phyloP scores from a whole-genome alignment of 2,797 vertebrate species.

The Naso thynnoides region DNA sequence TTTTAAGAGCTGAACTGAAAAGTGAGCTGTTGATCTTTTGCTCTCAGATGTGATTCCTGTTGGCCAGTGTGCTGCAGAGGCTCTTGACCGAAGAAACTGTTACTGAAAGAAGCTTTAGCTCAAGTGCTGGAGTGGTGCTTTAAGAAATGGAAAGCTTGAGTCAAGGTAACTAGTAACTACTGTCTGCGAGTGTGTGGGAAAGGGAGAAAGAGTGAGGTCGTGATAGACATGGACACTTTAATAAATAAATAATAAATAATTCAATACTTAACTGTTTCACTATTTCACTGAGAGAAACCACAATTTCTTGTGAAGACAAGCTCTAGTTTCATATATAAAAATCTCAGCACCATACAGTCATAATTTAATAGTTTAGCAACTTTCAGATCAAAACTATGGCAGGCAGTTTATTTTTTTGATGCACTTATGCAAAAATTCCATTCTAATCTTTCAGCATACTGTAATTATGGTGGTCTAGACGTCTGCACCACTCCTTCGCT shows the following conservation, averaged over 20 bases:
- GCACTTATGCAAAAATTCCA: no score
- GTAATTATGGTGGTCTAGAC: no score
- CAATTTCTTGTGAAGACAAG: no score
- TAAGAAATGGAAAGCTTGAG: not conserved
- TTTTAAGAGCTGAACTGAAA: conserved; percentile 17
- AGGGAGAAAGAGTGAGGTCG: not conserved
- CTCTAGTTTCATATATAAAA: not conserved
- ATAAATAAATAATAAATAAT: no score
- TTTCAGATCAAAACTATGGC: no score
- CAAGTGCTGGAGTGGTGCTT: not conserved
- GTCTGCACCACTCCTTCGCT: no score
- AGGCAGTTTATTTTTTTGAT: no score
- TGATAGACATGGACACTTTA: no score
- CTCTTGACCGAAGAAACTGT: not conserved
- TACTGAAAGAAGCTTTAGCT: not conserved
- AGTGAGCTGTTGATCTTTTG: conserved; percentile 3
- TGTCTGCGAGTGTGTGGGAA: not conserved
- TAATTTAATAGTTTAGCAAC: not conserved
- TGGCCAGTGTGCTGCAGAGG: not conserved
- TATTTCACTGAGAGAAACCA: no score
- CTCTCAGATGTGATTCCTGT: conserved; percentile 3
- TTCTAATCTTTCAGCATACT: no score
- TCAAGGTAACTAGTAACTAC: not conserved
- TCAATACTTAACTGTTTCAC: no score
- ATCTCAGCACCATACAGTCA: not conserved